A percentile compares a stretch with the other conserved stretches of the same genome.
phyloP scores from a whole-genome alignment of 2,797 vertebrate species.

The Melanogrammus aeglefinus region DNA sequence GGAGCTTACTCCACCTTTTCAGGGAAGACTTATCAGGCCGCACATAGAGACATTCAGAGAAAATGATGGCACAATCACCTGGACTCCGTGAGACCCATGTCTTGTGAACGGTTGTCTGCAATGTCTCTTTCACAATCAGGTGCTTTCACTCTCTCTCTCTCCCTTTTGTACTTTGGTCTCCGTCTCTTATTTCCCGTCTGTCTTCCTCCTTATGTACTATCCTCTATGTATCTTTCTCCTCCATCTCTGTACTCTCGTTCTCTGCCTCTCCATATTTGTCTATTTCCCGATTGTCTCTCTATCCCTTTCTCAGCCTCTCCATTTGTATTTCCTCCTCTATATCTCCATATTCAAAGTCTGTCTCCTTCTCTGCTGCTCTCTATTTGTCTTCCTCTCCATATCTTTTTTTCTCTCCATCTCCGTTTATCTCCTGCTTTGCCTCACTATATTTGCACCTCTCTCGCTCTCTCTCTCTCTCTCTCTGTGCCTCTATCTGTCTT shows the following conservation, averaged over 20 bases:
- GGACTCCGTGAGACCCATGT: slow-evolving; percentile 43
- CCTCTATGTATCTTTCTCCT: background rate
- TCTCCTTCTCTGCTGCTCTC: background rate
- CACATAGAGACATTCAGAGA: slow-evolving; percentile 49
- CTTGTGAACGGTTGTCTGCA: slow-evolving; percentile 12
- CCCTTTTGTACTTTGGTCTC: background rate
- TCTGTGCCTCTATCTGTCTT: background rate
- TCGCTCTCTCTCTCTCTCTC: background rate
- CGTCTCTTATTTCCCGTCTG: background rate
- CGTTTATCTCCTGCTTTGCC: background rate
- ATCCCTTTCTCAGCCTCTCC: background rate
- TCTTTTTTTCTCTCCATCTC: background rate
- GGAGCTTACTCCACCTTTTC: slow-evolving; percentile 48
- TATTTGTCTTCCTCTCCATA: background rate
- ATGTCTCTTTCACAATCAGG: background rate
- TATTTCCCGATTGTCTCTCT: background rate
- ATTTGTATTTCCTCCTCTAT: background rate
- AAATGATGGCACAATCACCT: slow-evolving; percentile 49
- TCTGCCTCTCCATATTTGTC: background rate
- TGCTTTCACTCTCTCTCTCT: background rate
- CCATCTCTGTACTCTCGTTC: background rate
- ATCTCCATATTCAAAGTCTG: background rate
- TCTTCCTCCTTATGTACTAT: background rate
- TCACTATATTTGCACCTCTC: background rate
- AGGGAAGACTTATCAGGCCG: slow-evolving; percentile 38